Conservation (phyloP, 2,797 vertebrate genomes). For the Gorsachius magnificus region DNA sequence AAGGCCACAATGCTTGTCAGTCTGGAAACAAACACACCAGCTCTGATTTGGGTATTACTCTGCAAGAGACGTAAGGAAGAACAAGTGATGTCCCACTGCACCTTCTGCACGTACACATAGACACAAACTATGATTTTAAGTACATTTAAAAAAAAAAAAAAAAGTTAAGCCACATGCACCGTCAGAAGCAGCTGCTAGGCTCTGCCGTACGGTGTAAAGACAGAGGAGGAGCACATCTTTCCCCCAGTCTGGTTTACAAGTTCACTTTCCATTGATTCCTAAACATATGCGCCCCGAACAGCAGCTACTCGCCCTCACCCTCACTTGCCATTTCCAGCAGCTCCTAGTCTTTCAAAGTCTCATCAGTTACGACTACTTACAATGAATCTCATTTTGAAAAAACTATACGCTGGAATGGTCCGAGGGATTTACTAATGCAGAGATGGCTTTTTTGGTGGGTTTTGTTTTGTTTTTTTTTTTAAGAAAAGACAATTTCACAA, state of each 20-base stretch:
- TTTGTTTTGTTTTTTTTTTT: not conserved
- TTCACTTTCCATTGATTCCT: no score
- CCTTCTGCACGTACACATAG: not conserved
- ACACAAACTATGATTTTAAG: not conserved
- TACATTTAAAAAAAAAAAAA: accelerated
- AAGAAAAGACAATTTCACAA: not conserved
- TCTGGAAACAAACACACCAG: not conserved
- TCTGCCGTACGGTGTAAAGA: accelerated
- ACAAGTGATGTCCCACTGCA: not conserved
- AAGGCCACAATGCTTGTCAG: not conserved
- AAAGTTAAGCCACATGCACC: accelerated
- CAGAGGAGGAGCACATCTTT: not conserved
- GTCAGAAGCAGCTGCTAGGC: not conserved
- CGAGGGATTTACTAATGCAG: not conserved
- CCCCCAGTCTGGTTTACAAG: not conserved
- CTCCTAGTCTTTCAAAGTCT: not conserved
- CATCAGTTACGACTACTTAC: not conserved
- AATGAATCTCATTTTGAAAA: not conserved
- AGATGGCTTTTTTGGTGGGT: not conserved
- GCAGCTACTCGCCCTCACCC: not conserved
- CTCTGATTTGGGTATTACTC: not conserved
- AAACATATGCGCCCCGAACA: accelerated
- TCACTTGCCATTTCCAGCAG: not conserved
- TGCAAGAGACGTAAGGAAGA: not conserved
- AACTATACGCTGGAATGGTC: not conserved